A percentile compares a stretch with the other conserved stretches of the same genome.
phyloP scores from a whole-genome alignment of 2,888 invertebrate species.

The Bugula neritina region DNA sequence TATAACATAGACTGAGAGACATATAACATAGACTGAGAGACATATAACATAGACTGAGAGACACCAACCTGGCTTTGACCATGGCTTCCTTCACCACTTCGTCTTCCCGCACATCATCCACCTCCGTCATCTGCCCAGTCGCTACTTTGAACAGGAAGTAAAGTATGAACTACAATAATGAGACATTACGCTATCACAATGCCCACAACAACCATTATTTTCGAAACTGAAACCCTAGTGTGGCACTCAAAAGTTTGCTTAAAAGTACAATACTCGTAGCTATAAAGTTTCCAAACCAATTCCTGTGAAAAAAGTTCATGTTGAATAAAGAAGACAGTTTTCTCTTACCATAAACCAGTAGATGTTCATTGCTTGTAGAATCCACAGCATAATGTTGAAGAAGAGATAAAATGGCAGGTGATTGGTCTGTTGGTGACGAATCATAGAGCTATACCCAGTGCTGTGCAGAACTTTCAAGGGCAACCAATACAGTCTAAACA shows the following conservation, averaged over 20 bases:
- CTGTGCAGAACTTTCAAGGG: conserved; percentile 47
- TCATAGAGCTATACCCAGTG: conserved; percentile 35
- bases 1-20: no score
- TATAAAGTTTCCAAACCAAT: no score
- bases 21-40: no score
- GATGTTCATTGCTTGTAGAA: conserved; percentile 43
- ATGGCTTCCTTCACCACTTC: conserved; percentile 34
- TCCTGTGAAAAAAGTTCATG: no score
- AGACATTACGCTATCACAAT: no score
- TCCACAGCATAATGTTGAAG: conserved; percentile 44
- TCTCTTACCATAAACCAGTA: conserved; percentile 52
- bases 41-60: no score
- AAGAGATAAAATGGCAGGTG: conserved; percentile 38
- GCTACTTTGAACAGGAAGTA: conserved; percentile 45
- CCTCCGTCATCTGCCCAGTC: conserved; percentile 46
- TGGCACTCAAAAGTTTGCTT: no score
- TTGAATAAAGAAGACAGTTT: no score
- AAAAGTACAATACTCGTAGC: no score
- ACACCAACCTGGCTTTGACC: background rate
- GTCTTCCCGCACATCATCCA: conserved; percentile 49
- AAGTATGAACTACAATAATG: conserved; percentile 44
- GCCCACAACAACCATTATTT: no score
- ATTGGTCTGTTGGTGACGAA: background rate
- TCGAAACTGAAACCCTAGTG: no score
- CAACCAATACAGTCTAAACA: conserved; percentile 48